Evolutionary conservation across 2,797 vertebrate species (phyloP), one percentile per base, ranked within the genome.

Genomic region (Crocodylus rhombifer): DNA sequence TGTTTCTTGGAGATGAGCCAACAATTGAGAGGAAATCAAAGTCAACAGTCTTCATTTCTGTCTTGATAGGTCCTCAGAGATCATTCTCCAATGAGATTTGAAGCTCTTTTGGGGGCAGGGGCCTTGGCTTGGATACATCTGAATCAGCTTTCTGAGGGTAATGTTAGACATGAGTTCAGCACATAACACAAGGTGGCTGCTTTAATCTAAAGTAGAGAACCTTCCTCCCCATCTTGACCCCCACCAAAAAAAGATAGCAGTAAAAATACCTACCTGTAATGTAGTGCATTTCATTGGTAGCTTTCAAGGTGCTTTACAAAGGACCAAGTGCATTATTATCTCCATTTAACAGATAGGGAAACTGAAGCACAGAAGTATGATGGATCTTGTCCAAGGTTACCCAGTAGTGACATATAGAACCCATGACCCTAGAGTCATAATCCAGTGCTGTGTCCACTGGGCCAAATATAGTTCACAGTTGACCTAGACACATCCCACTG

Each of bases 41-140:
- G 8, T 20, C 67, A 80, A 69, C 28, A 80, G 33, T 23, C 42
- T 51, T 51, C 51, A 76, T 33, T 26, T 6, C 5, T 0, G 0
- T 9, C 16, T 51, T 77, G 15, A 77, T 51, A 16, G 51, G 25
- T 36, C 64, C 80, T 76, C 77, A 5, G 33, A 84, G 14, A 9
- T 6, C 67, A 76, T 7, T 18, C 20, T 42, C 61, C 60, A 14
- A 74, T 55, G 12, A 87, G 14, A 14, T 56, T 83, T 71, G 51
- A 55, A 57, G 15, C 17, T 20, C 10, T 86, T 67, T 74, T 28
- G 12, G 58, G 7, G 14, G 23, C 28, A 73, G 58, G 6, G 1
- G 1, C 2, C 33, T 60, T 3, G 15, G 21, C 55, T 90, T 55
- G 17, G 84, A 30, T 13, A 87, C 21, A 3, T 73, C 25, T 33